These are phyloP conservation scores for Lemur catta DNA, from an alignment of 2,797 vertebrate species.

Conservation along the genomic window DNA sequence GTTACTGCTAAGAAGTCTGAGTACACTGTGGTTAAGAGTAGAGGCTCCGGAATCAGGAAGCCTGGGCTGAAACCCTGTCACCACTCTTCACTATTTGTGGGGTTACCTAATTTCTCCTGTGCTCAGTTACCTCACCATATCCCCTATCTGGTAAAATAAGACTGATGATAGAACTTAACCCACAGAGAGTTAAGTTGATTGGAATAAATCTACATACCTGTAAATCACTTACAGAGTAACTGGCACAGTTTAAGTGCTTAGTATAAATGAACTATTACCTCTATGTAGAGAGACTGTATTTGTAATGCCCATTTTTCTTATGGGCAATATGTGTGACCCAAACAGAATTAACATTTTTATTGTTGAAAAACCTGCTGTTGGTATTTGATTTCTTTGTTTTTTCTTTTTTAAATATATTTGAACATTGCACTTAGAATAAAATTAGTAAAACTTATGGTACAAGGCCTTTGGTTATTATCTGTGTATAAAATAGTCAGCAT, in stretches of 20 bases:
- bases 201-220: not conserved
- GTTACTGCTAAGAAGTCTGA: not conserved
- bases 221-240: not conserved
- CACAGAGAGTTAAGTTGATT: not conserved
- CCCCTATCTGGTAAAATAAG: not conserved
- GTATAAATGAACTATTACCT: not conserved
- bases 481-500: not conserved
- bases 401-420: not conserved
- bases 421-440: not conserved
- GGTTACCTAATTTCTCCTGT: not conserved
- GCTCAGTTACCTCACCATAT: not conserved
- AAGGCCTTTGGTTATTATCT: not conserved
- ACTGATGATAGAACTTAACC: not conserved
- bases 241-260: not conserved
- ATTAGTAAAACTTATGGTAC: not conserved
- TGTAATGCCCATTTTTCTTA: not conserved
- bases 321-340: not conserved
- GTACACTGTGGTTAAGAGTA: not conserved
- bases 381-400: not conserved
- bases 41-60: not conserved
- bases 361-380: not conserved
- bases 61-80: not conserved
- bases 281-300: not conserved
- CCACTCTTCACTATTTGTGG: not conserved
- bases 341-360: not conserved